Evolutionary conservation across 2,888 invertebrate genomes (phyloP), one percentile per base, ranked within the genome.

Genomic region (Heliconius erato): DNA sequence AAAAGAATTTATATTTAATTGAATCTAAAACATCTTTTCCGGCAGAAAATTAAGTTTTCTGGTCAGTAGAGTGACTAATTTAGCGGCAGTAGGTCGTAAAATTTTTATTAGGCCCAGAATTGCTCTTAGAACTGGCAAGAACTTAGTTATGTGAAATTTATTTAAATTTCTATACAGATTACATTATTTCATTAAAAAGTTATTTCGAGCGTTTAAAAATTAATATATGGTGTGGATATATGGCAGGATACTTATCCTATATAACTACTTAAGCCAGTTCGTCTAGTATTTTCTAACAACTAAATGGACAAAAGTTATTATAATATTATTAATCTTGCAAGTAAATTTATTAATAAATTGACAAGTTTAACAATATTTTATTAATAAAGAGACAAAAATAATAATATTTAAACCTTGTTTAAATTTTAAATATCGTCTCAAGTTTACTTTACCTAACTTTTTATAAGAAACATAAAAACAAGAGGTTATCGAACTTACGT

Each of bases 1-100:
- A 32, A n/a, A 76, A 76, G 6, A 5, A 59, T 76, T 76, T 35
- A 67, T 67, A 78, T 65, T 28, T 44, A 77, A 63, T 65, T 77
- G 65, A 63, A 77, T 65, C 35, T 19, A 67, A 59, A 67, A 78
- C 44, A 78, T 65, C 28, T 78, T 78, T 44, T 49, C 67, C 67
- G 67, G 78, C 78, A 78, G 78, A 78, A 78, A 67, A 76, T 76
- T 76, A 26, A 44, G 78, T 78, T 78, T 67, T 67, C 65, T 78
- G 65, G 78, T 78, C 67, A 67, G 65, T 67, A 26, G 67, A 67
- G 78, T 78, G 78, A 78, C 65, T 78, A 78, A 78, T 78, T 78
- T 78, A 67, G 65, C 78, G 44, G 65, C 65, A 67, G 65, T 44
- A 19, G 78, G 26, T 78, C 40, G 67, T 78, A 78, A 78, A 78